A percentile compares a stretch with the other conserved stretches of the same genome.
Conservation (phyloP, 2,888 invertebrate species). For the Anorthoa munda region DNA sequence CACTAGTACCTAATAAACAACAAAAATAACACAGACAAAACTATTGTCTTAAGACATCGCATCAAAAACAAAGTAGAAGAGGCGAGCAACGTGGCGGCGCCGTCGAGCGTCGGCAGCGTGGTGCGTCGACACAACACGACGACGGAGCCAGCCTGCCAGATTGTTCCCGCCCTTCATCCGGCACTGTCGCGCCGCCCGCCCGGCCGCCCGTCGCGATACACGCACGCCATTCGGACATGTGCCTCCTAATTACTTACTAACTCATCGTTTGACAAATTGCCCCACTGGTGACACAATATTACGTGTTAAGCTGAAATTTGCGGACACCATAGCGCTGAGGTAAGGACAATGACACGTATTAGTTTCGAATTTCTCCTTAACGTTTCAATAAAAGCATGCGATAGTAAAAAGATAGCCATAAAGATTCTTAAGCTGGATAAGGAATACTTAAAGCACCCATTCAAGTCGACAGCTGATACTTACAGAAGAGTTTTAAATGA, state of each 20-base stretch:
- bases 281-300: constrained; percentile 66
- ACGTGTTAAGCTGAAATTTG: constrained; percentile 68
- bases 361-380: constrained; percentile 65
- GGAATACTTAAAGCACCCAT: constrained; percentile 50
- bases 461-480: constrained; percentile 23
- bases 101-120: constrained; percentile 36
- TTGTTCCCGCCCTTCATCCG: constrained; percentile 75
- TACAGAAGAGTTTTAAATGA: constrained; percentile 13
- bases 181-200: constrained; percentile 74
- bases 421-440: constrained; percentile 73
- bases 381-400: constrained; percentile 74
- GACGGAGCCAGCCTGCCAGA: constrained; percentile 71
- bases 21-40: constrained; percentile 19
- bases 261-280: constrained; percentile 68
- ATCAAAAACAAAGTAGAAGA: constrained; percentile 21
- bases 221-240: constrained; percentile 68
- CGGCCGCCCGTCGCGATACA: constrained; percentile 62
- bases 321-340: constrained; percentile 67
- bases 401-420: constrained; percentile 75
- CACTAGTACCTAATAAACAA: not conserved
- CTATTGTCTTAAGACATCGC: constrained; percentile 24
- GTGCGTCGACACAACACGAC: constrained; percentile 45
- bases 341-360: constrained; percentile 70
- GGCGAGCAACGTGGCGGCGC: constrained; percentile 56
- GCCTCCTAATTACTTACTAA: constrained; percentile 67